phyloP scores from a whole-genome alignment of 2,888 invertebrate genomes.

The Phortica okadai region DNA sequence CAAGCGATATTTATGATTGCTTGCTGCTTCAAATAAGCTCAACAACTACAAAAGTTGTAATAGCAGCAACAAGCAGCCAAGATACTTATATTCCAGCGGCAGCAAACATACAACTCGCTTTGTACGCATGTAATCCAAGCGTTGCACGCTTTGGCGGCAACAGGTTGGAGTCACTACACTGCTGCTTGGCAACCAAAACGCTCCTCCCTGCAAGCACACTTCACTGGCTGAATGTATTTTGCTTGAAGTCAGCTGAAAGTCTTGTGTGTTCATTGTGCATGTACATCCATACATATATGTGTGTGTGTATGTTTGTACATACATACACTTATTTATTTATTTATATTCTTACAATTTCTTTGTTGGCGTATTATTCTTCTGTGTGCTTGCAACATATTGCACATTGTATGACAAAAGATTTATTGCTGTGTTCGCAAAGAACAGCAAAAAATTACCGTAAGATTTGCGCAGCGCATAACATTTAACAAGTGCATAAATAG shows the following conservation, averaged over 20 bases:
- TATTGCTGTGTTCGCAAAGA: slow-evolving; percentile 14
- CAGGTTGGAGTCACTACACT: slow-evolving; percentile 3
- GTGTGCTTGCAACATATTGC: slow-evolving; percentile 22
- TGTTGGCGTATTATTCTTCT: slow-evolving; percentile 1
- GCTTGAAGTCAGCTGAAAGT: background rate
- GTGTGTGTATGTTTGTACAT: no score
- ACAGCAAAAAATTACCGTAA: slow-evolving; percentile 27
- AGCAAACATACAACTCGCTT: background rate
- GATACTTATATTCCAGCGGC: background rate
- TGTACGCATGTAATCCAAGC: background rate
- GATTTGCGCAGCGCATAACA: slow-evolving; percentile 25
- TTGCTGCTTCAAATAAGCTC: slow-evolving; percentile 12
- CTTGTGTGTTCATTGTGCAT: background rate
- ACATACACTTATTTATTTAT: no score
- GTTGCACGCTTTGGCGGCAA: background rate
- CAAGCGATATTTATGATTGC: slow-evolving; percentile 70
- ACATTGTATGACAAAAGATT: slow-evolving; percentile 27
- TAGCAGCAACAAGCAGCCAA: slow-evolving; percentile 1
- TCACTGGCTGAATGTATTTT: background rate
- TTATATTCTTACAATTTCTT: background rate
- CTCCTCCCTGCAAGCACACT: background rate
- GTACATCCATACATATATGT: background rate
- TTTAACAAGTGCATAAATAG: slow-evolving; percentile 31
- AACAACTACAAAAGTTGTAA: slow-evolving; percentile 10
- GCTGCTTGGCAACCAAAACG: background rate